A percentile compares a stretch with the other conserved stretches of the same genome.
phyloP scores from a whole-genome alignment of 2,888 invertebrate species.

The Caenorhabditis macrosperma region DNA sequence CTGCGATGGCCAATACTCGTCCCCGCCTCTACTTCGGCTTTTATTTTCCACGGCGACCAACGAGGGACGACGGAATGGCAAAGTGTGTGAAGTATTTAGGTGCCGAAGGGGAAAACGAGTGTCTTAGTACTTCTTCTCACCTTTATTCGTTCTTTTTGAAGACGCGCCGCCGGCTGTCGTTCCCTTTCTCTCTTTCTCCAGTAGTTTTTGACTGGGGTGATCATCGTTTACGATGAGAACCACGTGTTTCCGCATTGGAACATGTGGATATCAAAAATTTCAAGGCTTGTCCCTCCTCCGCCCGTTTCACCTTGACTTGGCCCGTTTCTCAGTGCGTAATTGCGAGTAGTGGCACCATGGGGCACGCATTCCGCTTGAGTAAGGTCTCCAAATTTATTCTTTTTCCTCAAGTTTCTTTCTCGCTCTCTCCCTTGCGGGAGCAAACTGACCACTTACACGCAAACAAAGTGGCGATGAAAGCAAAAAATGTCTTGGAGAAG shows the following conservation, averaged over 20 bases:
- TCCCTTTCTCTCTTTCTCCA: neutral
- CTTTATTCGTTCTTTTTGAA: conserved; percentile 24
- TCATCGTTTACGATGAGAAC: conserved; percentile 4
- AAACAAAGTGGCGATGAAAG: neutral
- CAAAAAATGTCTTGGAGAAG: conserved; percentile 1
- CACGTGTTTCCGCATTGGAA: neutral
- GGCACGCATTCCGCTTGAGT: conserved; percentile 7
- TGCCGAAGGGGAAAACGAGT: conserved; percentile 9
- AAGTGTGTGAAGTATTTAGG: conserved; percentile 22
- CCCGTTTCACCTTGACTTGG: conserved; percentile 7
- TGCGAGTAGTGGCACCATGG: neutral
- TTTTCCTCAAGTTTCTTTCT: neutral
- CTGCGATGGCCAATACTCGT: neutral
- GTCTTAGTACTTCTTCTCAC: conserved; percentile 23
- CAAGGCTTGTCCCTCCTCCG: neutral
- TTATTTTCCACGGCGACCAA: neutral
- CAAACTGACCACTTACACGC: neutral
- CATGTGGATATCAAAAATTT: neutral
- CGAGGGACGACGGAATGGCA: neutral
- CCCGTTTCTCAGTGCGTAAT: conserved; percentile 6
- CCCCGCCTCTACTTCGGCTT: conserved; percentile 1
- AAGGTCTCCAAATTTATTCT: neutral
- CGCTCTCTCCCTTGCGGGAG: neutral
- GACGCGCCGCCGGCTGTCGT: conserved; percentile 6
- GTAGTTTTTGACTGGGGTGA: neutral